phyloP scores from a whole-genome alignment of 2,797 vertebrate genomes.

The Protosalanx chinensis region DNA sequence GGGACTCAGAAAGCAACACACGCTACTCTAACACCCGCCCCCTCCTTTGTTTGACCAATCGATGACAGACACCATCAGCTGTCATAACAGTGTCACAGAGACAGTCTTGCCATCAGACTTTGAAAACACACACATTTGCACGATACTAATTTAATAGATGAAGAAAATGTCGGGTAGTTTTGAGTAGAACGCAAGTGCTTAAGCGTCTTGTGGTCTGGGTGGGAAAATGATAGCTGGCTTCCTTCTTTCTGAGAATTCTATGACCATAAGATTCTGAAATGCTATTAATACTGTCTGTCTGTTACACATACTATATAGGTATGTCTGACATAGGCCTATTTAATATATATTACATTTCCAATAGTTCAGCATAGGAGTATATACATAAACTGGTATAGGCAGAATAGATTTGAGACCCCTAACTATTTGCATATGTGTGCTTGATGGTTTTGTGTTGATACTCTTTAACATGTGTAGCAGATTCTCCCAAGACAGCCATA shows the following conservation, averaged over 20 bases:
- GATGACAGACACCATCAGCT: slow-evolving; percentile 74
- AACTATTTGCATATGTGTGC: no score
- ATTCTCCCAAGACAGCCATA: slow-evolving; percentile 42
- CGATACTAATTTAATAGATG: slow-evolving; percentile 7
- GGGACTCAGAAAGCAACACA: slow-evolving; percentile 20
- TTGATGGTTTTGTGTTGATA: slow-evolving; percentile 37
- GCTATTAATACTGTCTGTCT: neutral
- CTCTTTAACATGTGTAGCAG: slow-evolving; percentile 20
- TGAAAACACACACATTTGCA: neutral
- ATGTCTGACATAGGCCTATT: slow-evolving; percentile 17
- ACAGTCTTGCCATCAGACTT: slow-evolving; percentile 1
- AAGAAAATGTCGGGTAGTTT: no score
- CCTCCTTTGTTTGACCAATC: slow-evolving; percentile 78
- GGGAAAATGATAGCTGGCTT: no score
- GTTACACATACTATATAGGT: neutral
- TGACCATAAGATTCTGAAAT: no score
- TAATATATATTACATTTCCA: no score
- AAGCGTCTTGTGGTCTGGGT: no score
- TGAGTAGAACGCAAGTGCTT: neutral
- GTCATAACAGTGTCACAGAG: slow-evolving; percentile 61
- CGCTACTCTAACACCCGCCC: slow-evolving; percentile 36
- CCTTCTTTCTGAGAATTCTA: no score
- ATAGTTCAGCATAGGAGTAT: no score
- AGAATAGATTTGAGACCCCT: no score
- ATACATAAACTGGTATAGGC: no score